Base-by-base conservation (phyloP, 2,888 invertebrate genomes). In the Pteria penguin region DNA sequence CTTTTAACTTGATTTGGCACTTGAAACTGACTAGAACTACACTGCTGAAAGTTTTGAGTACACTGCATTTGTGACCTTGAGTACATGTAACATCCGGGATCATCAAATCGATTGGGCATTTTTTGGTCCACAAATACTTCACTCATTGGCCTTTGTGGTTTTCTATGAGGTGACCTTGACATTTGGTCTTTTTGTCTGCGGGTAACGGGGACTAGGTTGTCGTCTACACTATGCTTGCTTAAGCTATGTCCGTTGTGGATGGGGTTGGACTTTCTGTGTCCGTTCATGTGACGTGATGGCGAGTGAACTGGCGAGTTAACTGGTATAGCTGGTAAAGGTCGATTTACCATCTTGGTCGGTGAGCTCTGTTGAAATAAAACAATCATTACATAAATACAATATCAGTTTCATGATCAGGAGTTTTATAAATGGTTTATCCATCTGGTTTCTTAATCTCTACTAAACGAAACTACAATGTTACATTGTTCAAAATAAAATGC, bases 271-370 rank as follows among this genome's bases (percentile, higher is more conserved):
- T 57, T 66, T 55, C 55, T 69, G n/a, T 62, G 62, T 36, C 45
- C 68, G 55, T 65, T 69, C 14, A 68, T 61, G 32, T 69, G 45
- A 14, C 18, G 45, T 45, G 45, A 45, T 31, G 4, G 63, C 36
- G 76, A 76, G 60, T 80, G 76, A 11, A 72, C 70, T 32, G 61
- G 58, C 36, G 45, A 45, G 45, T 45, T 63, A 11, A 76, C 70
- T 5, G 88, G 87, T 36, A 86, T 82, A 36, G 86, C 85, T 26
- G 88, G 90, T 55, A 90, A 78, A 1, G 90, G 90, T 61, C 90
- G 83, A 79, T 89, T 88, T 65, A 84, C 82, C 87, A 90, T 88
- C 63, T 82, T 86, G 54, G 67, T 31, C 33, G 68, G 57, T 29
- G 57, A 32, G 32, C 52, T 68, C 55, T 31, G 29, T 57, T 57